Conservation (phyloP, 2,113 vertebrate species). For the Osmerus mordax region DNA sequence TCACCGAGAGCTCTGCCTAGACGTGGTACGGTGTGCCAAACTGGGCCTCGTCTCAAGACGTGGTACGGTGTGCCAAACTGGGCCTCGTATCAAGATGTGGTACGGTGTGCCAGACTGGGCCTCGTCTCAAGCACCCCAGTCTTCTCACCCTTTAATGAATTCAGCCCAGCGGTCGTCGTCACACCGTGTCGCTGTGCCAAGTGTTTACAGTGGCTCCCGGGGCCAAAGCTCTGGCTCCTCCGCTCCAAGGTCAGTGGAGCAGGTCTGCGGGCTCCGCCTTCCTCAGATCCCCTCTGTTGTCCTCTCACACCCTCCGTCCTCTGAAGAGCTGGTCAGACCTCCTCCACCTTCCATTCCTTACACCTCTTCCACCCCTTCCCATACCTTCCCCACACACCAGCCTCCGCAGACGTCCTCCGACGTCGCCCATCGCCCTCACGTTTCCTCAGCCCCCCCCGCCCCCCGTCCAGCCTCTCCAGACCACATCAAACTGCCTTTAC, state of each 20-base stretch:
- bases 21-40: slow-evolving; percentile 29
- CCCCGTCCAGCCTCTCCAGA: too few species aligned
- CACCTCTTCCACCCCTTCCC: too few species aligned
- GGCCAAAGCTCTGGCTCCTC: slow-evolving; percentile 24
- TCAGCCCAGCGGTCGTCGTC: slow-evolving; percentile 52
- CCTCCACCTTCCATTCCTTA: too few species aligned
- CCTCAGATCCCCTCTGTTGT: slow-evolving; percentile 18
- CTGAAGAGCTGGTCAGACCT: not conserved
- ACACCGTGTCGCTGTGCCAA: slow-evolving; percentile 48
- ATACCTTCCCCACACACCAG: too few species aligned
- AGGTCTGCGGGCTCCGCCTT: slow-evolving; percentile 31
- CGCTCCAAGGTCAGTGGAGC: slow-evolving; percentile 20
- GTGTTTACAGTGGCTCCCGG: slow-evolving; percentile 29
- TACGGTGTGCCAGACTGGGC: slow-evolving; percentile 34
- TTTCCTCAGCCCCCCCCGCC: too few species aligned
- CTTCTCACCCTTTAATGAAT: slow-evolving; percentile 68
- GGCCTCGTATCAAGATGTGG: slow-evolving; percentile 9
- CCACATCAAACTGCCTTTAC: too few species aligned
- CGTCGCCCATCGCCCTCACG: too few species aligned
- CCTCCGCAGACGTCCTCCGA: too few species aligned
- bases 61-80: slow-evolving; percentile 20
- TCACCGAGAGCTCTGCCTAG: slow-evolving; percentile 4
- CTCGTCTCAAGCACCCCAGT: slow-evolving; percentile 34
- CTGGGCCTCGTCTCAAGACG: slow-evolving; percentile 25
- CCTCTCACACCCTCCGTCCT: not conserved